A percentile compares a stretch with the other conserved stretches of the same genome.
phyloP scores from a whole-genome alignment of 64 coral and sea anemone species.

The Stylophora pistillata region DNA sequence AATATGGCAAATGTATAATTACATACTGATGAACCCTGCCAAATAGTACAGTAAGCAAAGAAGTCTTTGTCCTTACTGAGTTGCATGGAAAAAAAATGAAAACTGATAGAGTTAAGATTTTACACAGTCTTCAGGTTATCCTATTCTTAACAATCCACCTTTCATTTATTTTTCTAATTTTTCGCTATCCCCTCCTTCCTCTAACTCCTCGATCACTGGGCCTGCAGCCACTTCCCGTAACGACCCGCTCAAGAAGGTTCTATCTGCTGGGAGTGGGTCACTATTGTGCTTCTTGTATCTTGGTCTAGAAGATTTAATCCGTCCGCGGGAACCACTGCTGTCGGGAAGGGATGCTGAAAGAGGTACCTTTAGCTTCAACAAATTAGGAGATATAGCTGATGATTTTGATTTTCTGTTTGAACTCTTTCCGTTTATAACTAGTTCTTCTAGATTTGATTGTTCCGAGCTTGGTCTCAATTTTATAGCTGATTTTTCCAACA shows the following conservation, averaged over 20 bases:
- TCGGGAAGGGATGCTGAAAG: neutral
- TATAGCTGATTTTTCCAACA: neutral
- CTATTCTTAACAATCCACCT: too few relatives aligned
- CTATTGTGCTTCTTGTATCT: neutral
- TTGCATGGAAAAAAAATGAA: too few relatives aligned
- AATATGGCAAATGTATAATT: too few relatives aligned
- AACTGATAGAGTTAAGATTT: too few relatives aligned
- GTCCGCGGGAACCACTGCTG: too few relatives aligned
- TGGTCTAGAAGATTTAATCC: neutral
- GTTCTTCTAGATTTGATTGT: neutral
- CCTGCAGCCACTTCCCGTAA: neutral
- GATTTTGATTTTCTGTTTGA: neutral
- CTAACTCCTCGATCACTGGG: neutral
- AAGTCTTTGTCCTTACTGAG: too few relatives aligned
- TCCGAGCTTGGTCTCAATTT: neutral
- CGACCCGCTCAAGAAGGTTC: neutral
- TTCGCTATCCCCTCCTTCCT: neutral
- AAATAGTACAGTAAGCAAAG: too few relatives aligned
- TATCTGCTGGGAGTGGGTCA: neutral
- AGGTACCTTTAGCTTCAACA: neutral
- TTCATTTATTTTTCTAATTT: too few relatives aligned
- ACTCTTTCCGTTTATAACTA: neutral
- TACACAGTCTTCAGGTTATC: too few relatives aligned
- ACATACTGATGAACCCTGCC: too few relatives aligned
- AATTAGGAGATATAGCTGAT: neutral